Evolutionary conservation across 2,888 invertebrate genomes (phyloP).

Genomic region (Octodonta nipae): DNA sequence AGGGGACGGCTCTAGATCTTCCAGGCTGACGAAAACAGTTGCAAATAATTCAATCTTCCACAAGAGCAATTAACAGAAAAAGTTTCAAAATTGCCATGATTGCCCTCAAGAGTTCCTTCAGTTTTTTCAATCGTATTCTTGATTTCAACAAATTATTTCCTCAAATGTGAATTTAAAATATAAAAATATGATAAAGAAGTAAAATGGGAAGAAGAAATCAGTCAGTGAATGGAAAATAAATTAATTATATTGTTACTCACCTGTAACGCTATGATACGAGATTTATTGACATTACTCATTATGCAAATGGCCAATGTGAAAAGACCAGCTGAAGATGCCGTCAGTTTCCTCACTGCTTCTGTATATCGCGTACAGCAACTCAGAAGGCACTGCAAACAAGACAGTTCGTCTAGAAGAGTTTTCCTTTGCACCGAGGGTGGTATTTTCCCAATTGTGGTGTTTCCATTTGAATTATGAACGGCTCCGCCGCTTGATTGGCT

Average conservation of each 20-base stretch:
- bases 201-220: too few relatives aligned
- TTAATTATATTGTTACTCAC: constrained; percentile 33
- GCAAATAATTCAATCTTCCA: too few relatives aligned
- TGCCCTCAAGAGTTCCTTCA: too few relatives aligned
- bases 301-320: constrained; percentile 76
- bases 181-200: too few relatives aligned
- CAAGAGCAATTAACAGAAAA: too few relatives aligned
- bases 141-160: not conserved
- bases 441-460: constrained; percentile 38
- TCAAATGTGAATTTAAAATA: not conserved
- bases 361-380: constrained; percentile 66
- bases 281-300: constrained; percentile 76
- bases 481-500: constrained; percentile 46
- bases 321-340: constrained; percentile 65
- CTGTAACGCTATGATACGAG: constrained; percentile 74
- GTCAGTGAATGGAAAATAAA: too few relatives aligned
- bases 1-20: too few relatives aligned
- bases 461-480: too few relatives aligned
- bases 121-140: too few relatives aligned
- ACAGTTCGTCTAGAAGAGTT: constrained; percentile 72
- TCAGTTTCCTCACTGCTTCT: constrained; percentile 64
- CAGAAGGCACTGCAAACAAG: constrained; percentile 78
- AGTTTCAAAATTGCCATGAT: too few relatives aligned
- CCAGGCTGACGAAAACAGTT: too few relatives aligned
- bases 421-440: constrained; percentile 57